These are phyloP conservation scores for Megaceryle alcyon DNA, from an alignment of 2,797 vertebrate species.

Conservation along the genomic window DNA sequence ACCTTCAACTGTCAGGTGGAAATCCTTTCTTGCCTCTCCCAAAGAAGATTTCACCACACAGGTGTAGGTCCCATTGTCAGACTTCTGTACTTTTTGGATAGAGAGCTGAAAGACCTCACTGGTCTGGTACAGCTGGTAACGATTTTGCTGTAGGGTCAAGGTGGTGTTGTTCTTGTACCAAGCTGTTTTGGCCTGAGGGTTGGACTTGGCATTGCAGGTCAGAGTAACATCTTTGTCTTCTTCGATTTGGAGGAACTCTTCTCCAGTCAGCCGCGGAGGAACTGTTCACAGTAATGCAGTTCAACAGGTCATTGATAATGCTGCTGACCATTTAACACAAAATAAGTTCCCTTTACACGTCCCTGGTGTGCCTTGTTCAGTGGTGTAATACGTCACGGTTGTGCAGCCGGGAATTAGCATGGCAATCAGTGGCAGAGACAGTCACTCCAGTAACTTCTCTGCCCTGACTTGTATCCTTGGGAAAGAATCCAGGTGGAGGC, in stretches of 20 bases:
- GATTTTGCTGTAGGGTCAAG: slow-evolving; percentile 73
- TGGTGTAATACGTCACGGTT: neutral
- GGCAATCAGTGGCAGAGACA: neutral
- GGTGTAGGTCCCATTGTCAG: slow-evolving; percentile 83
- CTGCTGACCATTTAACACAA: neutral
- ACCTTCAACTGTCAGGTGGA: slow-evolving; percentile 86
- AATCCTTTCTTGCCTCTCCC: slow-evolving; percentile 53
- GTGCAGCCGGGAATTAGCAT: neutral
- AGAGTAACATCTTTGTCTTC: slow-evolving; percentile 70
- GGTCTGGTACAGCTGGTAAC: slow-evolving; percentile 74
- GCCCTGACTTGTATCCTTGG: slow-evolving; percentile 21
- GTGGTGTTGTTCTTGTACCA: slow-evolving; percentile 80
- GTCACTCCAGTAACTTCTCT: neutral
- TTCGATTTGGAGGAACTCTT: slow-evolving; percentile 64
- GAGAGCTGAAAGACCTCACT: slow-evolving; percentile 75
- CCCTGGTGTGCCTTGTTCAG: neutral
- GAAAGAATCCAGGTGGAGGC: slow-evolving; percentile 38
- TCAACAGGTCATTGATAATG: neutral
- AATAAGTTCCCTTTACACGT: neutral
- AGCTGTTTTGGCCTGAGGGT: slow-evolving; percentile 81
- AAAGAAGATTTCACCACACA: slow-evolving; percentile 73
- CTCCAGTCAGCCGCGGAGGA: slow-evolving; percentile 77
- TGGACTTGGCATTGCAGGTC: slow-evolving; percentile 82
- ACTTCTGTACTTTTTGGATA: slow-evolving; percentile 55
- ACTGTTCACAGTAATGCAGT: slow-evolving; percentile 75